phyloP scores from a whole-genome alignment of 2,888 invertebrate genomes.

The Brachypalpus laphriformis region DNA sequence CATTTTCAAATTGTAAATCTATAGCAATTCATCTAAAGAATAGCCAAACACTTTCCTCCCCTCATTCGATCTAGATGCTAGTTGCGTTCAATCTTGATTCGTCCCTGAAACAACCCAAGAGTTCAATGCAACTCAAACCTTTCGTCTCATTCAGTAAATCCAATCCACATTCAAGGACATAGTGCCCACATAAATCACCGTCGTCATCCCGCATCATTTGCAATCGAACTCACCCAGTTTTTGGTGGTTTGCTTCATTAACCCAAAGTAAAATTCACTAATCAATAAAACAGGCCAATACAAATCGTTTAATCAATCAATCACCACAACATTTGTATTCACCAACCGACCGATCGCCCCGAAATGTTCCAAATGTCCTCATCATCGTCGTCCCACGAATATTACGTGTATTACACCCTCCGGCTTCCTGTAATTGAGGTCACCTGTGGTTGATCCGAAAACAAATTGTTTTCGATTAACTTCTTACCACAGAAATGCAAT shows the following conservation, averaged over 20 bases:
- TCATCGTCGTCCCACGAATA: not conserved
- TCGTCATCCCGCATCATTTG: not conserved
- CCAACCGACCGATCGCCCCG: not conserved
- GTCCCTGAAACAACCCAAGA: not conserved
- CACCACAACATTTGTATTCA: constrained; percentile 53
- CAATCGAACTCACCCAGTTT: not conserved
- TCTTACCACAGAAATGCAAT: constrained; percentile 62
- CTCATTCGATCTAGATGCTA: too few species aligned
- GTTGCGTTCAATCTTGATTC: too few species aligned
- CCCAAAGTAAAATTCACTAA: constrained; percentile 40
- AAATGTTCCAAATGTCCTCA: constrained; percentile 1
- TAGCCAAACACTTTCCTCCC: too few species aligned
- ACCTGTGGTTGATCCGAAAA: constrained; percentile 52
- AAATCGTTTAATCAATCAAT: constrained; percentile 70
- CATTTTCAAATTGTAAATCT: too few species aligned
- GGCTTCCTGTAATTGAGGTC: constrained; percentile 59
- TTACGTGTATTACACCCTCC: constrained; percentile 32
- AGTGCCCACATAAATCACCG: not conserved
- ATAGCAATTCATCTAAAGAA: too few species aligned
- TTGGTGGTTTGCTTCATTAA: constrained; percentile 43
- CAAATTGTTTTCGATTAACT: constrained; percentile 70
- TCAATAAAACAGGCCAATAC: constrained; percentile 54
- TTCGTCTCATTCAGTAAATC: not conserved
- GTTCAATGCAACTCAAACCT: not conserved
- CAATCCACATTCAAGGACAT: not conserved